Evolutionary conservation across 2,797 vertebrate genomes (phyloP), one percentile per base, ranked within the genome.

Genomic region (Acipenser ruthenus): DNA sequence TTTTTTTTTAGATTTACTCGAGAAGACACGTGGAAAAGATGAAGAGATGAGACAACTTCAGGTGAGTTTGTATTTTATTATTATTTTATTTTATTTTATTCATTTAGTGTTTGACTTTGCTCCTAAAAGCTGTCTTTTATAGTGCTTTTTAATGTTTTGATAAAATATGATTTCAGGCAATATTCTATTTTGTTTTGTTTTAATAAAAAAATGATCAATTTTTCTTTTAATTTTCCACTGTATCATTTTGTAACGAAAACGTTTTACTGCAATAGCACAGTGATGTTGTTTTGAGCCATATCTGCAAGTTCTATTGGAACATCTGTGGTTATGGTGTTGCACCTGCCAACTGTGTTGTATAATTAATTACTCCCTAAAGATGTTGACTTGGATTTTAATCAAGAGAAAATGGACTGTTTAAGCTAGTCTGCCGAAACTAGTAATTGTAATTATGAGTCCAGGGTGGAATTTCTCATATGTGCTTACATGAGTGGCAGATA

Each of bases 11-110:
- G 89, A 87, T 65, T 74, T 90, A 10, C 72, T 85, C 65, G 84
- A 88, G 73, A 88, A 83, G 75, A 85, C 70, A 13, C 78, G 80
- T 48, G 80, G 77, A 74, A 85, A 75, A 79, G 88, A 90, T 59
- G 88, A 88, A 78, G 88, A 91, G 77, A 78, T 91, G 76, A 79
- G 75, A 78, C 75, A 78, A 71, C 73, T 91, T 2, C 88, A 91
- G 88, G 89, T 91, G 73, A 74, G 65, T 7, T 18, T 18, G 15
- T 1, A 18, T 18, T 18, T 37, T 37, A 3, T 37, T 37, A 3
- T 37, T 37, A 0, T 37, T 37, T 37, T 37, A 37, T 37, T 37
- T 37, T 37, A 37, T 3, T 37, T 3, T 37, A 37, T 18, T 18
- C 15, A 37, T 37, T 37, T 37, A 37, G 4, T 37, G 23, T 37